Base-by-base conservation (phyloP, 2,797 vertebrate genomes). In the Epinephelus coioides region DNA sequence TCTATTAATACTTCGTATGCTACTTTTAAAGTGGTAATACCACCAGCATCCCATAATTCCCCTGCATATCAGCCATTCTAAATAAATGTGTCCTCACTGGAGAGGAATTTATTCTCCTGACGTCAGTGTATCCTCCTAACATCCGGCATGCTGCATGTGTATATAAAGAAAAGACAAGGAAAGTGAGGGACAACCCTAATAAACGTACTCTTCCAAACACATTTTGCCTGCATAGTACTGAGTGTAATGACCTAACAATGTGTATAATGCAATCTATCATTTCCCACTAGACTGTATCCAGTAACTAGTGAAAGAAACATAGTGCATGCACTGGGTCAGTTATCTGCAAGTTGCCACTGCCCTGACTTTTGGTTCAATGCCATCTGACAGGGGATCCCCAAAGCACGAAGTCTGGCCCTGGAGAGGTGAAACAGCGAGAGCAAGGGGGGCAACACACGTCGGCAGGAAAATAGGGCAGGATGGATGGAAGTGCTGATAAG, bases 401-500 rank as follows among this genome's bases (percentile, higher is more conserved):
- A 71, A 61, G 78, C 69, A 49, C 62, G 68, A 65, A 75, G 67
- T 79, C 69, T 90, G 84, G 84, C 76, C 86, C 46, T 59, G 69
- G 73, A 86, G 85, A 82, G 73, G 62, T 66, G 53, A 74, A 85
- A 57, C 46, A 77, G 65, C 21, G 27, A 73, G 79, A 53, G 23
- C 34, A 25, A 66, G 85, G 86, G 51, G 79, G 84, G 62, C 19
- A 53, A 61, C 73, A 63, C 76, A 86, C 60, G 74, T 89, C 76
- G 81, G 85, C 93, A 92, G 94, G 91, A 93, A 93, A 92, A 87
- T 50, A 74, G 71, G 79, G 84, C 89, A 92, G 92, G 90, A 93
- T 93, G 94, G 92, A 95, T 93, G 92, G 91, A 89, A 91, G 83
- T 77, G 86, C 91, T 91, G 94, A 95, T 95, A 95, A 94, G 91